Base-by-base conservation (phyloP, 1,140 invertebrate genomes). In the Vanessa tameamea region DNA sequence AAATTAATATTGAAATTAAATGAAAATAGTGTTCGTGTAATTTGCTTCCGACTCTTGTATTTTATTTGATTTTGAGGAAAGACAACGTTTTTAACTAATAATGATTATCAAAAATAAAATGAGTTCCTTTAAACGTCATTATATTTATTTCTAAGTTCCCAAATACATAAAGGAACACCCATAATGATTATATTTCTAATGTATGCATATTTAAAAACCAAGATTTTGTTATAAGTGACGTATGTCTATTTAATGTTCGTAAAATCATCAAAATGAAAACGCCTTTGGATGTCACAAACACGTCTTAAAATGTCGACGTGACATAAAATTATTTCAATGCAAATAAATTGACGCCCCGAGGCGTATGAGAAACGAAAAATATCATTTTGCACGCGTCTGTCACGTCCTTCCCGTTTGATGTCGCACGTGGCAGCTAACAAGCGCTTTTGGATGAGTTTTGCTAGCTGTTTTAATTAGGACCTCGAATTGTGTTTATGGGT, bases 331-430 rank as follows among this genome's bases (percentile, higher is more conserved):
- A 83, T 79, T 78, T 79, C 76, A 82, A 86, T 80, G 80, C 80
- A 83, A 84, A 86, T 83, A 86, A 82, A 84, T 82, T 78, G 82
- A 78, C 76, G 78, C 75, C 82, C 77, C 78, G 76, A 68, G 80
- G 76, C 78, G 64, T 70, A 63, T 74, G 78, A 64, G 75, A 77
- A 75, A 66, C 72, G 76, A 81, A 79, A 80, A 80, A 82, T 80
- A 83, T 82, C 77, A 81, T 83, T 83, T 76, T 66, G 73, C 76
- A 63, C 74, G 70, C 79, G 78, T 82, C 81, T 76, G 83, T 83
- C 85, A 85, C 85, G 85, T 82, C 79, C 79, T 77, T 61, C 71
- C 74, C 85, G 86, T 82, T 78, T 80, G 81, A 75, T 75, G 75
- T 76, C 73, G 75, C 77, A 81, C 78, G 82, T 78, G 78, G 67